These are phyloP conservation scores for Pontoporia blainvillei DNA, from an alignment of 2,113 vertebrate genomes.

Conservation along the genomic window DNA sequence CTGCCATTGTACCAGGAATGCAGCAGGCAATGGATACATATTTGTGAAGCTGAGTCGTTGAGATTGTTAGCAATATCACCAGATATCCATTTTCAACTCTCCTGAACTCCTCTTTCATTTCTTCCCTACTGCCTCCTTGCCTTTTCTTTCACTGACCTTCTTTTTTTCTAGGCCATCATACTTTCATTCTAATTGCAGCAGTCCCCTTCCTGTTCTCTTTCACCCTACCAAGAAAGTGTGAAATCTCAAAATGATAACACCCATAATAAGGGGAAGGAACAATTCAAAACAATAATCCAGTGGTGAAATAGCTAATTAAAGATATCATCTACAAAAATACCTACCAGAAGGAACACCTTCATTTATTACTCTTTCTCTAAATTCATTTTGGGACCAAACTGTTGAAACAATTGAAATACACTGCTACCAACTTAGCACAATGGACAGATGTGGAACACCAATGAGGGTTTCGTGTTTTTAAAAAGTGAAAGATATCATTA, in stretches of 20 bases:
- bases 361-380: neutral
- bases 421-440: neutral
- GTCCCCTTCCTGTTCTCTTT: neutral
- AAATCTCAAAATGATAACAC: neutral
- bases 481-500: neutral
- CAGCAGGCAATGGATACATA: too few species aligned
- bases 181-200: neutral
- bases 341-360: neutral
- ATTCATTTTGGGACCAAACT: neutral
- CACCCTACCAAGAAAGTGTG: neutral
- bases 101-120: neutral
- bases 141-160: neutral
- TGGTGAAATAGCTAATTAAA: neutral
- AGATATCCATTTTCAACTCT: neutral
- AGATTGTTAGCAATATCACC: neutral
- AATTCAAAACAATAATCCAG: neutral
- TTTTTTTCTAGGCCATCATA: neutral
- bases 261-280: neutral
- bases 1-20: neutral
- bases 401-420: neutral
- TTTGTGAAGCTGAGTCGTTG: neutral
- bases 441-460: neutral
- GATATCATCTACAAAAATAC: neutral
- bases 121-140: neutral
- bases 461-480: neutral